Evolutionary conservation across 1,140 invertebrate species (phyloP), one percentile per base, ranked within the genome.

Genomic region (Diabrotica virgifera): DNA sequence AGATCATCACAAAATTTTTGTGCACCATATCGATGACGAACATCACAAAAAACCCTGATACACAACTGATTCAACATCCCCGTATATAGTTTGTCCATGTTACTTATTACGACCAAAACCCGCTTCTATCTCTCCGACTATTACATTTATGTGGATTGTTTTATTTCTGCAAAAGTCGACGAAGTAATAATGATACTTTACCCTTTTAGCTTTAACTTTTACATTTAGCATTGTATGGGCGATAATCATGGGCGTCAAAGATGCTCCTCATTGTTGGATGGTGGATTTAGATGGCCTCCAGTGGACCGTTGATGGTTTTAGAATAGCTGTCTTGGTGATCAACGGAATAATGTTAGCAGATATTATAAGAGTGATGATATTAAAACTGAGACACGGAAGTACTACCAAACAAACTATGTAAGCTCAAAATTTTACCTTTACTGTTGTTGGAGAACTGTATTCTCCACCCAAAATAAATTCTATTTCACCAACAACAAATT

Each of bases 231-330:
- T 81, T 5, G 76, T 77, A 5, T 86, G 85, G 85, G 77, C 81
- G 1, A 66, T 72, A 10, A 72, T 82, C 6, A 82, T 84, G 79
- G 75, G 70, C 0, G 35, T 77, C 0, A 56, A 74, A 40, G 78
- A 82, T 65, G 72, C 82, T 67, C 76, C 78, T 37, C 79, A 82
- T 11, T 86, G 85, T 71, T 86, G 85, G 85, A 68, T 84, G 50
- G 80, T 83, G 5, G 84, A 85, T 66, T 78, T 74, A 0, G 70
- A 80, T 5, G 69, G 72, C 5, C 72, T 82, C 37, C 82, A 85
- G 67, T 86, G 85, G 84, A 79, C 82, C 5, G 71, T 82, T 5
- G 85, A 86, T 70, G 80, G 75, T 6, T 84, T 84, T 13, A 76
- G 84, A 51, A 72, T 85, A 5, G 63, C 77, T 11, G 82, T 85